Conservation (phyloP, 92 coral and sea anemone genomes). For the Blastomussa wellsi region DNA sequence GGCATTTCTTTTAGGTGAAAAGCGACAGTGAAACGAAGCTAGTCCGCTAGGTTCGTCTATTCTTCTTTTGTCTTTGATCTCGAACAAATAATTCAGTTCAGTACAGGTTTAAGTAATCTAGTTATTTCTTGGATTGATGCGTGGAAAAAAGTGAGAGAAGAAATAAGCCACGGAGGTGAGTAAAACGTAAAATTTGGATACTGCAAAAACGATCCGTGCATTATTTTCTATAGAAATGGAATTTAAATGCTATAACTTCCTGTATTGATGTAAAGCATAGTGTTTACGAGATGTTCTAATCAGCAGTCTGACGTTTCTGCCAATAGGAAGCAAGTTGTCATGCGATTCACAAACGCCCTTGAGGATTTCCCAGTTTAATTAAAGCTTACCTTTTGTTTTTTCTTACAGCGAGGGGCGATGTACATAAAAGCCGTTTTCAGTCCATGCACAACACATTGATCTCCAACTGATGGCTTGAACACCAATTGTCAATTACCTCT, state of each 20-base stretch:
- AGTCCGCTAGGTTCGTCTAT: neutral
- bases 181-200: neutral
- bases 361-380: constrained; percentile 4
- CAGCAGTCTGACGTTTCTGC: neutral
- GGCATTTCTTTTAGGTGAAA: neutral
- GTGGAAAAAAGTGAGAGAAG: neutral
- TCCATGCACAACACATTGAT: neutral
- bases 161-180: neutral
- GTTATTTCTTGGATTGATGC: too few relatives aligned
- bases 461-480: neutral
- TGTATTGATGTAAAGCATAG: neutral
- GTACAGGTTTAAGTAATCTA: too few relatives aligned
- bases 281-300: neutral
- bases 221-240: constrained; percentile 12
- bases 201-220: neutral
- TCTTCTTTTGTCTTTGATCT: neutral
- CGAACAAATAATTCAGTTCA: too few relatives aligned
- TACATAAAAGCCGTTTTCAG: neutral
- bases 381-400: constrained; percentile 1
- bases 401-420: constrained; percentile 3
- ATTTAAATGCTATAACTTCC: constrained; percentile 12
- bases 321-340: constrained; percentile 18
- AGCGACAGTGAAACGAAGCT: neutral
- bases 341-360: neutral
- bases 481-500: neutral